phyloP scores from a whole-genome alignment of 2,113 vertebrate genomes.

The human (Homo sapiens) region GRCh38 chr11:101260001-101260500 shows the following conservation, averaged over 20 bases:
- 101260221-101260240: not conserved
- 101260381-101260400: not conserved
- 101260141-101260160: too few relatives aligned
- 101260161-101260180: not conserved
- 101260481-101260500: too few relatives aligned
- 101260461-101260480: not conserved
- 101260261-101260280: not conserved
- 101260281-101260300: not conserved
- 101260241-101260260: not conserved
- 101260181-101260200: not conserved
- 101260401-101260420: not conserved
- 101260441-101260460: not conserved
- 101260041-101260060: not conserved
- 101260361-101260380: not conserved
- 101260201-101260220: not conserved
- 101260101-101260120: not conserved
- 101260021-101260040: not conserved
- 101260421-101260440: not conserved
- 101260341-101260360: not conserved
- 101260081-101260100: not conserved
- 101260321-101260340: not conserved
- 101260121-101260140: too few relatives aligned
- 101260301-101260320: not conserved
- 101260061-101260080: not conserved
- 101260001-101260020: not conserved